phyloP scores from a whole-genome alignment of 2,888 invertebrate species.

The Eupithecia abbreviata region DNA sequence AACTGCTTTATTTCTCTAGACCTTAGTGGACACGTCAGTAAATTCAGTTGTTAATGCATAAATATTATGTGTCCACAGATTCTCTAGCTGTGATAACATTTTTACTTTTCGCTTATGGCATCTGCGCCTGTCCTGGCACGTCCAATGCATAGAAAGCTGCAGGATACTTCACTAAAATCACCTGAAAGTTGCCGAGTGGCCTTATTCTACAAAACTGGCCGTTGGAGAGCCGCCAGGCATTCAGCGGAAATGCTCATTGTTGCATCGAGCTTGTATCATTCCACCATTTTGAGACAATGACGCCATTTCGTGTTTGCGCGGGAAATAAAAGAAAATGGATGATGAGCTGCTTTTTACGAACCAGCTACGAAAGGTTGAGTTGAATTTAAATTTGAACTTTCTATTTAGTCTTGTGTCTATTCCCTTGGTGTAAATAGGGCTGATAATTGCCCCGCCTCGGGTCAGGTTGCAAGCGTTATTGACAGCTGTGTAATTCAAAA shows the following conservation, averaged over 20 bases:
- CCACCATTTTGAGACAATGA: slow-evolving; percentile 53
- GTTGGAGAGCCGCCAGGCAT: slow-evolving; percentile 54
- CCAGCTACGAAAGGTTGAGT: background rate
- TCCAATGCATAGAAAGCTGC: slow-evolving; percentile 35
- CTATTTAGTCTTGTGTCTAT: slow-evolving; percentile 4
- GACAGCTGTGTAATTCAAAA: slow-evolving; percentile 28
- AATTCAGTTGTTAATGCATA: no score
- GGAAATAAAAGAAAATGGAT: slow-evolving; percentile 40
- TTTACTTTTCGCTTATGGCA: background rate
- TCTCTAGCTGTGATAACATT: background rate
- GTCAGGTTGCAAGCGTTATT: slow-evolving; percentile 30
- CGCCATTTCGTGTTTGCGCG: slow-evolving; percentile 53
- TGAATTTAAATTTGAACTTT: background rate
- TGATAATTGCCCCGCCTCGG: slow-evolving; percentile 28
- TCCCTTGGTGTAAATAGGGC: slow-evolving; percentile 16
- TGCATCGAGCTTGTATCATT: slow-evolving; percentile 34
- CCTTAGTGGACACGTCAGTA: no score
- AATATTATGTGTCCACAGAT: background rate
- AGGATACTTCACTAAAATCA: slow-evolving; percentile 45
- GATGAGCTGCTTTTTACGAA: background rate
- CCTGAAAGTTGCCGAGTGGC: slow-evolving; percentile 43
- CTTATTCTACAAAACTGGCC: slow-evolving; percentile 49
- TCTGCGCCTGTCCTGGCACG: background rate
- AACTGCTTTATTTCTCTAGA: no score
- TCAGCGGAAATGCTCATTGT: slow-evolving; percentile 38